Evolutionary conservation across 2,888 invertebrate genomes (phyloP).

Genomic region (Pocota personata): DNA sequence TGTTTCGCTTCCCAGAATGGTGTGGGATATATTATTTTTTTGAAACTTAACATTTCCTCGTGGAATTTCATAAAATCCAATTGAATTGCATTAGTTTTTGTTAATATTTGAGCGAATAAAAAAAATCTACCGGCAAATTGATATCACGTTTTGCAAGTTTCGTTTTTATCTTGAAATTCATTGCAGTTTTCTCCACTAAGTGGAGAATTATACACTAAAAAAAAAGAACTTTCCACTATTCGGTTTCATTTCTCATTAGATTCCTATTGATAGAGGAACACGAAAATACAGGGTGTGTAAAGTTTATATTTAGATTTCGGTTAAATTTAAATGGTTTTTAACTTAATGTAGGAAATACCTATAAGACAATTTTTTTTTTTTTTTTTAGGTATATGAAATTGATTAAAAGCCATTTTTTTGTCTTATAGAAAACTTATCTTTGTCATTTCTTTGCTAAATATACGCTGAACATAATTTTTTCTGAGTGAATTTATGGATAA

Average conservation of each 20-base stretch:
- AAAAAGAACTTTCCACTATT: slow-evolving; percentile 6
- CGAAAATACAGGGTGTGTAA: slow-evolving; percentile 43
- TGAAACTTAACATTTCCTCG: neutral
- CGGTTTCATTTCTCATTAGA: slow-evolving; percentile 50
- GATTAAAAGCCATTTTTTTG: neutral
- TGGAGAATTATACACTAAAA: neutral
- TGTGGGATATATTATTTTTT: neutral
- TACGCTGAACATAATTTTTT: no score
- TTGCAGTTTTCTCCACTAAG: neutral
- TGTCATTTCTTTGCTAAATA: no score
- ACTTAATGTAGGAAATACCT: neutral
- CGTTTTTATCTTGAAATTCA: neutral
- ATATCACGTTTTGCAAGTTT: neutral
- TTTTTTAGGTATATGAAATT: neutral
- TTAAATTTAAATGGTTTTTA: neutral
- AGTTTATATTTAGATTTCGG: slow-evolving; percentile 35
- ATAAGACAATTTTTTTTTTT: neutral
- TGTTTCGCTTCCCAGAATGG: neutral
- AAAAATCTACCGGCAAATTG: slow-evolving; percentile 6
- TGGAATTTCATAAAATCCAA: neutral
- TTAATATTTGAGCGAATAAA: neutral
- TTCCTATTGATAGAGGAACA: slow-evolving; percentile 10
- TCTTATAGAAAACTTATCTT: no score
- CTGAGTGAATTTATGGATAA: no score
- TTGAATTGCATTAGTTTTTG: neutral